Percentiles rank a stretch among this genome's conserved stretches.
phyloP scores from a whole-genome alignment of 2,888 invertebrate species.

The Harpalus rubripes region DNA sequence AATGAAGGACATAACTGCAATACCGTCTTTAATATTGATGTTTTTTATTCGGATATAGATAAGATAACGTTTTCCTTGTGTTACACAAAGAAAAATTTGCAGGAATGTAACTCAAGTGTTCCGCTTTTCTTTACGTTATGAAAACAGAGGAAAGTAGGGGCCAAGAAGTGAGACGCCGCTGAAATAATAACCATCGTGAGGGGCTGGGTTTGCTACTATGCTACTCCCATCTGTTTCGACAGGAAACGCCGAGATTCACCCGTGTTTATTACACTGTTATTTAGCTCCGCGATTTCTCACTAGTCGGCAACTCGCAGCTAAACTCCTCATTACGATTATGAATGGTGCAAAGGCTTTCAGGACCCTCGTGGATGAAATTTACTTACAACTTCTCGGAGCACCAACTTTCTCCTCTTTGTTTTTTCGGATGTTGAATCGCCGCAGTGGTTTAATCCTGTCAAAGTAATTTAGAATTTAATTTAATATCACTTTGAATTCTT shows the following conservation, averaged over 20 bases:
- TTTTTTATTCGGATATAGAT: not conserved
- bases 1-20: too few species aligned
- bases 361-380: slow-evolving; percentile 49
- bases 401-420: slow-evolving; percentile 39
- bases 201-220: not conserved
- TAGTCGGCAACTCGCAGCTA: slow-evolving; percentile 11
- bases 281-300: slow-evolving; percentile 3
- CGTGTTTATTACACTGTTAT: slow-evolving; percentile 60
- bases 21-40: not conserved
- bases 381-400: slow-evolving; percentile 43
- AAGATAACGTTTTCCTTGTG: not conserved
- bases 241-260: slow-evolving; percentile 55
- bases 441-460: slow-evolving; percentile 56
- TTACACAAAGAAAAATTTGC: not conserved
- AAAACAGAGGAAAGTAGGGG: not conserved
- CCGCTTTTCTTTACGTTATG: not conserved
- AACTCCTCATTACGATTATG: slow-evolving; percentile 59
- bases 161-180: slow-evolving; percentile 22
- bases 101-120: not conserved
- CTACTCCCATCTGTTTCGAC: slow-evolving; percentile 58
- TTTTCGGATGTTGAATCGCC: slow-evolving; percentile 43
- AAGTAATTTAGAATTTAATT: slow-evolving; percentile 58
- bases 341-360: slow-evolving; percentile 42
- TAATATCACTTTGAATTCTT: slow-evolving; percentile 62
- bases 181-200: slow-evolving; percentile 16